These are phyloP conservation scores for Zosterops hypoxanthus DNA, from an alignment of 2,113 vertebrate species.

Conservation along the genomic window DNA sequence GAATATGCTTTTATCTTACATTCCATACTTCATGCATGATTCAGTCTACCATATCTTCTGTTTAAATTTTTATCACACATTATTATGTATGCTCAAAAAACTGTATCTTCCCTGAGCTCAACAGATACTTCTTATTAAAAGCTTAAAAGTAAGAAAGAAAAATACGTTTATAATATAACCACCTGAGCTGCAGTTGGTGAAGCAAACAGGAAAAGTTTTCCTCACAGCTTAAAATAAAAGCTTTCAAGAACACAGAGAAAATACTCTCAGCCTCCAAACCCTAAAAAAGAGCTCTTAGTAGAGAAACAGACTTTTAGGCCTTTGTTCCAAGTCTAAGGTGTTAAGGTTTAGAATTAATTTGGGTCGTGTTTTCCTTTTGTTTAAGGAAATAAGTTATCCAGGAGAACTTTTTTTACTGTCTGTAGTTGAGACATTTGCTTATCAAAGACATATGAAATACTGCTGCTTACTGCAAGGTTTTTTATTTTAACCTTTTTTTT, in stretches of 20 bases:
- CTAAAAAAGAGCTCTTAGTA: accelerated
- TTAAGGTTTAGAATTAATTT: neutral
- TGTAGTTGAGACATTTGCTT: neutral
- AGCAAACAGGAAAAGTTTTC: neutral
- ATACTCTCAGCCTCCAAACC: neutral
- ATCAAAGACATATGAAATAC: neutral
- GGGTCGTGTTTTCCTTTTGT: neutral
- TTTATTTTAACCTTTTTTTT: neutral
- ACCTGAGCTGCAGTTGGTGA: neutral
- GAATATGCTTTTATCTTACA: neutral
- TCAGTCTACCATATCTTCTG: neutral
- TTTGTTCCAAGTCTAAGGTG: neutral
- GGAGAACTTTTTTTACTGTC: neutral
- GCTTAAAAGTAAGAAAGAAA: neutral
- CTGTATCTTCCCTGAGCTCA: neutral
- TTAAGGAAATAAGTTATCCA: neutral
- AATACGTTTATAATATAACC: neutral
- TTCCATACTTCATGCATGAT: neutral
- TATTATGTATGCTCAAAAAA: neutral
- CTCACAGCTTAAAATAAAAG: neutral
- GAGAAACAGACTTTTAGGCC: neutral
- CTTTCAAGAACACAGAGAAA: neutral
- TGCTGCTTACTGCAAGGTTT: neutral
- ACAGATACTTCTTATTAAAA: neutral
- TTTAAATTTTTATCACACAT: neutral